A percentile compares a stretch with the other conserved stretches of the same genome.
These are phyloP conservation scores for Tetrao urogallus DNA, from an alignment of 2,113 vertebrate species.

Conservation along the genomic window DNA sequence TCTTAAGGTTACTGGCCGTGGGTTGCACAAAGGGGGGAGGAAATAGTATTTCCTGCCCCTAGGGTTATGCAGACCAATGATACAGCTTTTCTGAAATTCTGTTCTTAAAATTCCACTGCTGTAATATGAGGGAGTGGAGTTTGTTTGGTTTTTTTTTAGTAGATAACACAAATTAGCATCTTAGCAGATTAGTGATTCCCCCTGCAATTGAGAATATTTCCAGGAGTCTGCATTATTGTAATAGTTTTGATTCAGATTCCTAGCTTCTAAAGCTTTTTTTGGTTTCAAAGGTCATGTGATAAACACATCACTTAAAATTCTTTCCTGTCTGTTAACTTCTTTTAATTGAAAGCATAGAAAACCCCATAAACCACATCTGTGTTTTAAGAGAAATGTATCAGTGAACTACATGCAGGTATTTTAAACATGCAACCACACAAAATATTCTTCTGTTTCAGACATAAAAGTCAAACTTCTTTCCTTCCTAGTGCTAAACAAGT, in stretches of 20 bases:
- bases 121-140: not conserved
- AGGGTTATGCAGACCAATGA: not conserved
- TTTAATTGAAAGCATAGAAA: constrained; percentile 3
- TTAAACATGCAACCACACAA: not conserved
- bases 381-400: constrained; percentile 21
- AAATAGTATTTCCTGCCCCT: not conserved
- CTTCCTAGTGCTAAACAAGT: not conserved
- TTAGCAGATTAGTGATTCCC: not conserved
- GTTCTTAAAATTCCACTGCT: not conserved
- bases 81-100: not conserved
- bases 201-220: not conserved
- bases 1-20: constrained; percentile 9
- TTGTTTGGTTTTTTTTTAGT: not conserved
- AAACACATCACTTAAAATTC: constrained; percentile 42
- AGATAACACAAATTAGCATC: not conserved
- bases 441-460: not conserved
- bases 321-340: constrained; percentile 26
- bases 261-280: not conserved
- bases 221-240: not conserved
- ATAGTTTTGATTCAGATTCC: not conserved
- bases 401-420: not conserved
- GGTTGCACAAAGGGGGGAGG: constrained; percentile 15
- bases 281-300: constrained; percentile 30
- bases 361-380: constrained; percentile 36
- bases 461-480: not conserved